phyloP scores from a whole-genome alignment of 2,113 vertebrate species.

The Istiophorus platypterus region DNA sequence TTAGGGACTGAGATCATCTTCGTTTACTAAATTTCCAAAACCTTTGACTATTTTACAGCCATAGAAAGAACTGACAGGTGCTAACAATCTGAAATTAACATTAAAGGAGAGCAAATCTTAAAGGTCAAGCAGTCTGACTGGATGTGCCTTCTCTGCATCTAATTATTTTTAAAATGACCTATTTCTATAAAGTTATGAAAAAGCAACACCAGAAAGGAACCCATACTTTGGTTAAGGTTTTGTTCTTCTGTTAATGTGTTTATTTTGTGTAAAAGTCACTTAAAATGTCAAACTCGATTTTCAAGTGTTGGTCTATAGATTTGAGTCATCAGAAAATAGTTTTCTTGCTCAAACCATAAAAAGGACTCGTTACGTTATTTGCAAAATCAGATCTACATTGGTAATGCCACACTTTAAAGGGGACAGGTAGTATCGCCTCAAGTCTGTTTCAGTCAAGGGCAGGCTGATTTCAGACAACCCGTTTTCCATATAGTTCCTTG shows the following conservation, averaged over 20 bases:
- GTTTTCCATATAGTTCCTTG: conserved; percentile 20
- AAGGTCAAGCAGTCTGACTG: not conserved
- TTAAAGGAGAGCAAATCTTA: not conserved
- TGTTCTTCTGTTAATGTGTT: not conserved
- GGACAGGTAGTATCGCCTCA: not conserved
- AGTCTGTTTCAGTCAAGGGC: conserved; percentile 12
- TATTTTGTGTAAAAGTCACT: not conserved
- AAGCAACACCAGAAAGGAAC: not conserved
- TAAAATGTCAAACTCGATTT: not conserved
- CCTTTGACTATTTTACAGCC: not conserved
- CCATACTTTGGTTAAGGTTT: not conserved
- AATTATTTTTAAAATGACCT: no score
- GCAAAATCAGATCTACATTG: not conserved
- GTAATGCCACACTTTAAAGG: not conserved
- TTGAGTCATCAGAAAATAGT: not conserved
- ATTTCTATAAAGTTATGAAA: not conserved
- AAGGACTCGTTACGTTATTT: not conserved
- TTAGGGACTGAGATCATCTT: not conserved
- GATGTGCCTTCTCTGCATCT: not conserved
- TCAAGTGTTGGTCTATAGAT: not conserved
- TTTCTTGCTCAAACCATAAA: conserved; percentile 9
- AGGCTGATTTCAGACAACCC: conserved; percentile 33
- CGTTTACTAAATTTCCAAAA: not conserved
- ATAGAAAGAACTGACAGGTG: not conserved
- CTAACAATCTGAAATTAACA: not conserved